Percentiles rank a stretch among this genome's conserved stretches.
phyloP scores from a whole-genome alignment of 2,888 invertebrate species.

The Drosophila tripunctata region DNA sequence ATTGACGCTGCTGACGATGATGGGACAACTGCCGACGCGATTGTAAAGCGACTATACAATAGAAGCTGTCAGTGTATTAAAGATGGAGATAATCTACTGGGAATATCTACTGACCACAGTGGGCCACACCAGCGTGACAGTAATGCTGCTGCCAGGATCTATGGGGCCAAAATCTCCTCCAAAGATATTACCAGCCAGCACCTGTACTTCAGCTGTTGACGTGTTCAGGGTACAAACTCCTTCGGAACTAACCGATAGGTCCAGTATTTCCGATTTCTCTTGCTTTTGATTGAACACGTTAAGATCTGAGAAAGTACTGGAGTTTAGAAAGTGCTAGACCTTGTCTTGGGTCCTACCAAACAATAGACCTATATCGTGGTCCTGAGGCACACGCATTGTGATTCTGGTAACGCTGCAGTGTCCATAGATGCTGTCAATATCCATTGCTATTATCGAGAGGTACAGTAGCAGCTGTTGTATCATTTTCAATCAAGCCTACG shows the following conservation, averaged over 20 bases:
- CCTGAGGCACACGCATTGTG: conserved; percentile 72
- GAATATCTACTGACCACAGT: conserved; percentile 72
- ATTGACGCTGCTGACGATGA: conserved; percentile 67
- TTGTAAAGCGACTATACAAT: conserved; percentile 77
- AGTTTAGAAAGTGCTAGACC: background rate
- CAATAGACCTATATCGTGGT: conserved; percentile 80
- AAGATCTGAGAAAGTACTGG: conserved; percentile 62
- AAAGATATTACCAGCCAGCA: conserved; percentile 64
- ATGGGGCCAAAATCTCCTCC: conserved; percentile 81
- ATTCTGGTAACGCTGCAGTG: conserved; percentile 57
- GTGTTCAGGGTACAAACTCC: conserved; percentile 74
- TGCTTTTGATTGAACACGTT: conserved; percentile 52
- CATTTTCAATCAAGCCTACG: conserved; percentile 49
- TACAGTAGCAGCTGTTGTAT: conserved; percentile 40
- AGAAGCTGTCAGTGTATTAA: background rate
- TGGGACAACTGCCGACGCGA: conserved; percentile 80
- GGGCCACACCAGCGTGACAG: conserved; percentile 81
- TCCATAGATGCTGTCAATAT: conserved; percentile 15
- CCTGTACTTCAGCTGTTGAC: conserved; percentile 45
- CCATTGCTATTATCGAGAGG: conserved; percentile 22
- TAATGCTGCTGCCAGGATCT: conserved; percentile 67
- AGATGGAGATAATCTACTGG: background rate
- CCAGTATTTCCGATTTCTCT: conserved; percentile 60
- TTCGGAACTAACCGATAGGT: conserved; percentile 67
- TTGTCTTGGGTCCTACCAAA: conserved; percentile 69